phyloP scores from a whole-genome alignment of 2,888 invertebrate species.

The Smittia sp. region DNA sequence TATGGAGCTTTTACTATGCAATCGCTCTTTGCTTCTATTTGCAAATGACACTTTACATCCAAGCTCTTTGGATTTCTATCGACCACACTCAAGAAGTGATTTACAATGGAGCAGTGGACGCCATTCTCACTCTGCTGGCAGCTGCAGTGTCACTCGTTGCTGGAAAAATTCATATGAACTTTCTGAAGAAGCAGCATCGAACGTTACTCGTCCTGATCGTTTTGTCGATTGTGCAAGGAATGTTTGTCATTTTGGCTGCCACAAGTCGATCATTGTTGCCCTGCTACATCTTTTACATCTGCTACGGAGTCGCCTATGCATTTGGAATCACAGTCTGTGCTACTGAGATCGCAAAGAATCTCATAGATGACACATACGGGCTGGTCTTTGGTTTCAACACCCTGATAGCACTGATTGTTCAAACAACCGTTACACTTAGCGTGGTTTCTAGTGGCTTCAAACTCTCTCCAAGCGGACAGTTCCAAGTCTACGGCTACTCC shows the following conservation, averaged over 20 bases:
- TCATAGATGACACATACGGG: slow-evolving; percentile 82
- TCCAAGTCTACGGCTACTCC: background rate
- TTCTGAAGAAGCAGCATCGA: slow-evolving; percentile 46
- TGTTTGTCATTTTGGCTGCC: slow-evolving; percentile 59
- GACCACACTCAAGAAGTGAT: slow-evolving; percentile 51
- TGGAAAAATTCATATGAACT: slow-evolving; percentile 47
- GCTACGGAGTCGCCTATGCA: slow-evolving; percentile 75
- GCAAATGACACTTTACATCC: slow-evolving; percentile 69
- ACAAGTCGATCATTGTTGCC: slow-evolving; percentile 61
- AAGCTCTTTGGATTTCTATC: slow-evolving; percentile 66
- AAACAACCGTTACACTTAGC: slow-evolving; percentile 67
- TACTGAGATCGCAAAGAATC: slow-evolving; percentile 78
- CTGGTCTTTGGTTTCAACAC: slow-evolving; percentile 89
- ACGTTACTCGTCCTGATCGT: slow-evolving; percentile 55
- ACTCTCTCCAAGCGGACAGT: slow-evolving; percentile 21
- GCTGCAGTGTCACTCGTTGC: slow-evolving; percentile 61
- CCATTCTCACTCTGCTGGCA: slow-evolving; percentile 67
- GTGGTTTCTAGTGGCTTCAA: slow-evolving; percentile 35
- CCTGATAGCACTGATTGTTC: slow-evolving; percentile 72
- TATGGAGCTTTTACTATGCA: slow-evolving; percentile 76
- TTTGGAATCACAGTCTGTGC: slow-evolving; percentile 79
- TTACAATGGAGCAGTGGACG: slow-evolving; percentile 80
- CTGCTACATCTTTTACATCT: slow-evolving; percentile 72
- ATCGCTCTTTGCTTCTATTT: slow-evolving; percentile 68
- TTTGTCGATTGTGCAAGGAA: slow-evolving; percentile 58